Evolutionary conservation across 2,113 vertebrate genomes (phyloP).

Genomic region (Apaloderma vittatum): DNA sequence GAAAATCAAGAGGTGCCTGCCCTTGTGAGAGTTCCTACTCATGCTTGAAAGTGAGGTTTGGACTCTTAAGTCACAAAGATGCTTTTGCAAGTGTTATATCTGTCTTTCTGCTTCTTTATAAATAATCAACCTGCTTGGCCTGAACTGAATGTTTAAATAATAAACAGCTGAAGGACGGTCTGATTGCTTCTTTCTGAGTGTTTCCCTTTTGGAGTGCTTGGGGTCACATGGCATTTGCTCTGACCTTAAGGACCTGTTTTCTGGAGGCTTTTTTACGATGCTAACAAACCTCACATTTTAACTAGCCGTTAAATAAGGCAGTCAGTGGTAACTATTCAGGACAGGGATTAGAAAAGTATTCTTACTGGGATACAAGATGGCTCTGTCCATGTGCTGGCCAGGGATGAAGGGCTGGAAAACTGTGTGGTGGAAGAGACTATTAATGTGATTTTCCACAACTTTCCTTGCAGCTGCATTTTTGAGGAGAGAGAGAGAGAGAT

Average conservation of each 20-base stretch:
- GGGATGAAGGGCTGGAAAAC: slow-evolving; percentile 67
- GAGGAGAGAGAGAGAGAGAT: slow-evolving; percentile 41
- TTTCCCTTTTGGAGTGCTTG: neutral
- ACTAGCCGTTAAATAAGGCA: slow-evolving; percentile 31
- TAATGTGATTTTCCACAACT: slow-evolving; percentile 74
- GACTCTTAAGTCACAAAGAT: neutral
- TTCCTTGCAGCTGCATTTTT: slow-evolving; percentile 69
- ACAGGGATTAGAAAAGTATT: slow-evolving; percentile 36
- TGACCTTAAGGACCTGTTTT: slow-evolving; percentile 22
- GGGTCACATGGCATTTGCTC: slow-evolving; percentile 13
- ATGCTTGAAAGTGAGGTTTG: neutral
- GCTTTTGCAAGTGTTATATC: slow-evolving; percentile 1
- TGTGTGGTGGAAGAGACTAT: slow-evolving; percentile 55
- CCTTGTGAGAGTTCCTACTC: neutral
- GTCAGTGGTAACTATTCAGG: slow-evolving; percentile 23
- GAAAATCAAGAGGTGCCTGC: neutral
- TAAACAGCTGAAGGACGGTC: slow-evolving; percentile 38
- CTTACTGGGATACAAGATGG: slow-evolving; percentile 49
- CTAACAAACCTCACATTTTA: slow-evolving; percentile 52
- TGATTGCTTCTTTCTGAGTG: neutral
- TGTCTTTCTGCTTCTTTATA: slow-evolving; percentile 23
- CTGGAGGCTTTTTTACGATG: slow-evolving; percentile 4
- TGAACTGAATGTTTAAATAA: slow-evolving; percentile 26
- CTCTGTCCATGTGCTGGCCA: slow-evolving; percentile 53
- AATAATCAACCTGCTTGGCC: slow-evolving; percentile 50